A percentile compares a stretch with the other conserved stretches of the same genome.
Evolutionary conservation across 2,797 vertebrate species (phyloP).

Genomic region (Ptychobarbus kaznakovi): DNA sequence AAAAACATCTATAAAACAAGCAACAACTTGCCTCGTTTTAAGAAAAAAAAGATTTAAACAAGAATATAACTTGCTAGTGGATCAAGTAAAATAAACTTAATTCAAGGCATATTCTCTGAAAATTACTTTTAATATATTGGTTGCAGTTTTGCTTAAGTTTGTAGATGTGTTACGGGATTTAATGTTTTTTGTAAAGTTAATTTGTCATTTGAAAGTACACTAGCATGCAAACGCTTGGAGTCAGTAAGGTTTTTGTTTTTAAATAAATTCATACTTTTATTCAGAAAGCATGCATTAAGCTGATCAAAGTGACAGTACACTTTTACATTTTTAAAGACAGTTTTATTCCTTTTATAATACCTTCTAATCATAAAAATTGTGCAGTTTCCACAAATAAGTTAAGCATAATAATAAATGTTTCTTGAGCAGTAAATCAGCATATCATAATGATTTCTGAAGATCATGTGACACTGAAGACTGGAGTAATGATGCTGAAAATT

Average conservation of each 20-base stretch:
- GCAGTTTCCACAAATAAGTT: too few species aligned
- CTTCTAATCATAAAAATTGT: too few species aligned
- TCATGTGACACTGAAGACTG: not conserved
- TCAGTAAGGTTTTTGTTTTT: not conserved
- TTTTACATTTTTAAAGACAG: too few species aligned
- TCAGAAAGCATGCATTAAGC: not conserved
- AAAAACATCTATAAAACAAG: not conserved
- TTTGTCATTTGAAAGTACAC: too few species aligned
- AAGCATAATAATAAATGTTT: not conserved
- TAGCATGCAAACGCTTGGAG: not conserved
- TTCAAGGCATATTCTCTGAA: not conserved
- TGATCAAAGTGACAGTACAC: not conserved
- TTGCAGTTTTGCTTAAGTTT: not conserved
- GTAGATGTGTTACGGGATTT: not conserved
- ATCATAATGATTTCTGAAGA: not conserved
- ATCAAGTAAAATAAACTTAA: not conserved
- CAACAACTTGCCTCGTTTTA: not conserved
- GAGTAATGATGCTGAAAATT: not conserved
- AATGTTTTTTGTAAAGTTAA: too few species aligned
- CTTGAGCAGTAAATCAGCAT: too few species aligned
- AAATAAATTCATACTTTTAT: not conserved
- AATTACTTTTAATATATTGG: not conserved
- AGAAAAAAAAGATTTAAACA: not conserved
- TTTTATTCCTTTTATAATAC: too few species aligned
- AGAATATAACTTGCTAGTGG: not conserved